Conservation (phyloP, 2,797 vertebrate genomes). For the Eurystomus glaucurus region DNA sequence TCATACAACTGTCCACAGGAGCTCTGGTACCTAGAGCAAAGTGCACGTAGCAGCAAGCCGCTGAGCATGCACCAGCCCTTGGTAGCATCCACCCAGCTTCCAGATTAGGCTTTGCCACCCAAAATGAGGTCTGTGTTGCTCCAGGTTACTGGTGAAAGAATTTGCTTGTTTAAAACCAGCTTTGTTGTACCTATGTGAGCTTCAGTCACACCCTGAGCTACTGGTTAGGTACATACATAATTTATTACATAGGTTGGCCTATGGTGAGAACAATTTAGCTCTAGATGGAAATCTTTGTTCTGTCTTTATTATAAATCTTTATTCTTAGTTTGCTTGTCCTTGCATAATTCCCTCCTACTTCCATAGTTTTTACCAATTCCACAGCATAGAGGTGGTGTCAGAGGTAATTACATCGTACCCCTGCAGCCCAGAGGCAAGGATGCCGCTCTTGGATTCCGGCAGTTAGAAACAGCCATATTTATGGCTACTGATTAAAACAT, state of each 20-base stretch:
- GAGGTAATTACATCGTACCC: background rate
- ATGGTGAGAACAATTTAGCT: background rate
- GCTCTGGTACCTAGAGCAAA: background rate
- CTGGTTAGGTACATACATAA: background rate
- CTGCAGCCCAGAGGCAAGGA: background rate
- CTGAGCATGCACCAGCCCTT: background rate
- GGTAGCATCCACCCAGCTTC: background rate
- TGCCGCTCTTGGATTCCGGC: background rate
- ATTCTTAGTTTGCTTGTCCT: background rate
- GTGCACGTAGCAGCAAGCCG: background rate
- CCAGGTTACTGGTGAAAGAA: background rate
- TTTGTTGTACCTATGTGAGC: background rate
- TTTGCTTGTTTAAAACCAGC: background rate
- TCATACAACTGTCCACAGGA: accelerated
- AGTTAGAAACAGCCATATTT: background rate
- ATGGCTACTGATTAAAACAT: conserved; percentile 33
- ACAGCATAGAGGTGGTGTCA: background rate
- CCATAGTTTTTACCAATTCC: background rate
- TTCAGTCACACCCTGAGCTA: background rate
- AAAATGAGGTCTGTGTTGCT: background rate
- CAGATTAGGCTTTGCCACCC: background rate
- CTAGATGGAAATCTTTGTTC: background rate
- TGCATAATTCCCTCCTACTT: background rate
- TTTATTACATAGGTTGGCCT: background rate
- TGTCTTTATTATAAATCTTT: background rate